Base-by-base conservation (phyloP, 2,888 invertebrate species). In the Zhengitettix transpicula region DNA sequence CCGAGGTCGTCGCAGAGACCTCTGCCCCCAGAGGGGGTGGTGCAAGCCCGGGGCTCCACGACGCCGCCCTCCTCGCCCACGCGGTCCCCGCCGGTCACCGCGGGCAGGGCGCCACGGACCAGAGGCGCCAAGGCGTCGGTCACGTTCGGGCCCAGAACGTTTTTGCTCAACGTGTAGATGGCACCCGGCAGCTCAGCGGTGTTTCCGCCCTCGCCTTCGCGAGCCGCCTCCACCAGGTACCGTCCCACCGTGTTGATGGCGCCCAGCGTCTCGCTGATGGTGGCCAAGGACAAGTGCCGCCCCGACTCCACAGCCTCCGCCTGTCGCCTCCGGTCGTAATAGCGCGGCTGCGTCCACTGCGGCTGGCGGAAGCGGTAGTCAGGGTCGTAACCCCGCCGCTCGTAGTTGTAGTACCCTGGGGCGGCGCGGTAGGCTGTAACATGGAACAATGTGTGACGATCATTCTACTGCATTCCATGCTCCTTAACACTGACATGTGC, bases 1-100 rank as follows among this genome's bases (percentile, higher is more conserved):
- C 90, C 89, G 16, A 94, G 75, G 70, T 94, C 93, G 69, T 90
- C 87, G 68, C 94, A 94, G 63, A 84, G 81, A 42, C 94, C 94
- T 0, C 80, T 77, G 42, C 81, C 77, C 0, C 89, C 89, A 65
- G 84, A 86, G 0, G 93, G 90, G 0, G 92, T 91, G 5, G 84
- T 86, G 69, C 93, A 93, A 10, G 76, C 82, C 11, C 60, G 60
- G 0, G 57, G 55, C 56, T 81, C 78, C 14, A 80, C 78, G 64
- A 65, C 64, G 14, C 65, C 56, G 16, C 74, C 71, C 3, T 75
- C 72, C 1, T 75, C 65, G 51, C 74, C 75, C 16, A 79, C 77
- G 74, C 75, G 63, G 76, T 65, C 1, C 1, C 55, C 55, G n/a
- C 40, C 55, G 60, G 40, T 56, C 55, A 12, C 59, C 64, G 74